Evolutionary conservation across 2,113 vertebrate genomes (phyloP), one percentile per base, ranked within the genome.

Genomic region (Argyrosomus japonicus): DNA sequence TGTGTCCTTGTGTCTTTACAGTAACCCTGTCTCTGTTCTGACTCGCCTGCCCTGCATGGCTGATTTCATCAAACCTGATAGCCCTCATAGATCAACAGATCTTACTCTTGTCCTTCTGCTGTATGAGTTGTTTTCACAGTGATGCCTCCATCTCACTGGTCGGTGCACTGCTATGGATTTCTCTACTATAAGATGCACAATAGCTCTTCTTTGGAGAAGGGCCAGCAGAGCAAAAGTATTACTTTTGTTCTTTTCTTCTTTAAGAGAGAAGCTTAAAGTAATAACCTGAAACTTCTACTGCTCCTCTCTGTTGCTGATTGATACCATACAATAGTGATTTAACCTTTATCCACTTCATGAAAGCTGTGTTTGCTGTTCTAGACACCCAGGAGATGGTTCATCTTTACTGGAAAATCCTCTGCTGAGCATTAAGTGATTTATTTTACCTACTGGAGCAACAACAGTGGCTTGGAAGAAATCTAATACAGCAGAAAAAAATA

Each of bases 21-120:
- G 82, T 89, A 73, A 88, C 62, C 75, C 69, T 51, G 68, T 68
- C 74, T 85, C 68, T 79, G 82, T 71, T 82, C 47, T 68, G 77
- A 81, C 80, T 84, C 40, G 29, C 73, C 77, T 68, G 70, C 50
- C 40, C 80, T 85, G 76, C 80, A 83, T 67, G 25, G 75, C 51
- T 88, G 69, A 87, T 81, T 90, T 88, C 72, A 83, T 87, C 82
- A 90, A 48, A 74, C 51, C 68, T 5, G 64, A 75, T 77, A 47
- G 83, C 36, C 83, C 69, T 80, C 79, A 51, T 81, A 86, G 67
- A 87, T 88, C 81, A 83, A 75, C 64, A 65, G 43, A 76, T 88
- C 47, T 70, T 25, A 70, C 40, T 51, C 53, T 48, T 53, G 73
- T 85, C 64, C 69, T 50, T 80, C 67, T 53, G 54, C 74, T 64